A percentile compares a stretch with the other conserved stretches of the same genome.
These are phyloP conservation scores for Chionodraco myersi DNA, from an alignment of 2,113 vertebrate species.

Conservation along the genomic window DNA sequence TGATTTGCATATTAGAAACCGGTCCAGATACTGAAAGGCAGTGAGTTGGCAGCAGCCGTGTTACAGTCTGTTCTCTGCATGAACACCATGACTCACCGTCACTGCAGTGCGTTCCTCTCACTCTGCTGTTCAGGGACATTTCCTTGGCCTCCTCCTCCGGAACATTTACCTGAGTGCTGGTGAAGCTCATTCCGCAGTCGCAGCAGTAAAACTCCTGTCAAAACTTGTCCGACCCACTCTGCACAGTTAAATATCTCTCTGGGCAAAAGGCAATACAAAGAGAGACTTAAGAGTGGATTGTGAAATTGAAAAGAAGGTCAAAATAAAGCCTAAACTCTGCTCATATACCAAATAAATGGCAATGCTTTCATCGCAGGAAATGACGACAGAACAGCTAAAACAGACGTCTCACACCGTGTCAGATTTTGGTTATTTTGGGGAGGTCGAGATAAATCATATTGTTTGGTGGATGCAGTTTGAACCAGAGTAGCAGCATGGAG, in stretches of 20 bases:
- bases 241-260: background rate
- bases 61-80: slow-evolving; percentile 14
- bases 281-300: background rate
- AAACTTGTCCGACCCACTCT: slow-evolving; percentile 62
- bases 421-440: too few species aligned
- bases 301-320: background rate
- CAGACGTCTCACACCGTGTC: too few species aligned
- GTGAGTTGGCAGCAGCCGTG: background rate
- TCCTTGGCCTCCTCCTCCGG: slow-evolving; percentile 18
- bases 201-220: slow-evolving; percentile 64
- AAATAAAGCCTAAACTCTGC: background rate
- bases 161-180: slow-evolving; percentile 16
- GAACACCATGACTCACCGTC: slow-evolving; percentile 43
- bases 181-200: slow-evolving; percentile 58
- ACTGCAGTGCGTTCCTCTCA: slow-evolving; percentile 17
- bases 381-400: too few species aligned
- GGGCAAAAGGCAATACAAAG: background rate
- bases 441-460: too few species aligned
- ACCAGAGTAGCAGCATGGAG: too few species aligned
- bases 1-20: background rate
- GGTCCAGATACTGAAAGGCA: background rate
- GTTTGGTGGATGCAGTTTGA: too few species aligned
- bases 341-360: too few species aligned
- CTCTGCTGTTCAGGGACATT: slow-evolving; percentile 22
- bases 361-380: too few species aligned